Evolutionary conservation across 1,140 invertebrate genomes (phyloP).

Genomic region (Harpegnathos saltator): DNA sequence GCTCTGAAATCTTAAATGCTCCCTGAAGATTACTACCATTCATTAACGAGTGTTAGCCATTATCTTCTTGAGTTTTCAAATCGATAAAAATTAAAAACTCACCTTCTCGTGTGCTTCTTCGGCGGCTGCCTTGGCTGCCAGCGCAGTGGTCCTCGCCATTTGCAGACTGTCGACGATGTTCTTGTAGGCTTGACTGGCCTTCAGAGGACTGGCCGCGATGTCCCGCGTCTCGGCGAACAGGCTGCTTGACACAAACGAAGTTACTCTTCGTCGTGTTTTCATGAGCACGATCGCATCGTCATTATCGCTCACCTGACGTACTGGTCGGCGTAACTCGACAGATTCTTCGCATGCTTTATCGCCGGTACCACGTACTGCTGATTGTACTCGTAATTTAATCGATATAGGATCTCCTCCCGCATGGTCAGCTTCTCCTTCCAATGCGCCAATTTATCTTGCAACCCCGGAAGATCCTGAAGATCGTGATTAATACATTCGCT

Average conservation of each 20-base stretch:
- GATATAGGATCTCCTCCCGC: constrained; percentile 88
- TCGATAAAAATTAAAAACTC: background rate
- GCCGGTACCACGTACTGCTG: constrained; percentile 89
- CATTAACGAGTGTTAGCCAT: too few species aligned
- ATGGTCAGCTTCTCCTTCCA: constrained; percentile 85
- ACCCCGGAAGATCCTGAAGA: constrained; percentile 78
- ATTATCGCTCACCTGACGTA: constrained; percentile 85
- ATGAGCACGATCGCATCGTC: constrained; percentile 29
- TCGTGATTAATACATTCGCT: constrained; percentile 5
- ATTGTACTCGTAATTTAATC: constrained; percentile 89
- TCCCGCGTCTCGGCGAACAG: constrained; percentile 89
- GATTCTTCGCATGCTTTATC: constrained; percentile 88
- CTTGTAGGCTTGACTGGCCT: constrained; percentile 93
- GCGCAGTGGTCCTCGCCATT: constrained; percentile 88
- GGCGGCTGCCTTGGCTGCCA: constrained; percentile 88
- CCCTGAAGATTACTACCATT: background rate
- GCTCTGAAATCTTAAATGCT: background rate
- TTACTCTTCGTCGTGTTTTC: constrained; percentile 58
- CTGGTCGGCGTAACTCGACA: constrained; percentile 88
- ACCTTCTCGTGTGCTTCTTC: constrained; percentile 87
- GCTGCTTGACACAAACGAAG: constrained; percentile 82
- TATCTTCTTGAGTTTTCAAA: too few species aligned
- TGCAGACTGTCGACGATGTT: constrained; percentile 91
- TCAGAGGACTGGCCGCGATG: constrained; percentile 89
- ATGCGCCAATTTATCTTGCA: constrained; percentile 79